phyloP scores from a whole-genome alignment of 2,797 vertebrate genomes.

The Rhodeus uyekii region DNA sequence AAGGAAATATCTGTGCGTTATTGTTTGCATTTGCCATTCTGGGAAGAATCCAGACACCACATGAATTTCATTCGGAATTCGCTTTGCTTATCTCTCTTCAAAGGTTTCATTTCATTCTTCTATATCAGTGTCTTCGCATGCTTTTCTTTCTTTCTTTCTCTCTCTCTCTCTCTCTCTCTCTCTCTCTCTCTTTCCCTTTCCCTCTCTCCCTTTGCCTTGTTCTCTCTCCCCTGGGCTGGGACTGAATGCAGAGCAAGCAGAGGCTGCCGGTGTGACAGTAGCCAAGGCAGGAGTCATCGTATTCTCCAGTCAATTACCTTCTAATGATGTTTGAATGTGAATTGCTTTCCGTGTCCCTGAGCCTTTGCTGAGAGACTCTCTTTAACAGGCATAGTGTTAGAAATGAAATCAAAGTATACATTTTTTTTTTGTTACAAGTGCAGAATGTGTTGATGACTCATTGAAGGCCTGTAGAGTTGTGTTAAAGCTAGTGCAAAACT shows the following conservation, averaged over 20 bases:
- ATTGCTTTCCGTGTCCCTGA: conserved; percentile 55
- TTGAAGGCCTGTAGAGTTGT: neutral
- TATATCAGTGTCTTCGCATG: conserved; percentile 38
- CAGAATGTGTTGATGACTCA: conserved; percentile 1
- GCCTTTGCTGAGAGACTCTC: conserved; percentile 26
- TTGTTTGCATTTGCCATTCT: conserved; percentile 17
- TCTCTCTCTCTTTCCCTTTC: conserved; percentile 2
- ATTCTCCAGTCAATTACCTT: conserved; percentile 69
- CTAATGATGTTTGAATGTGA: conserved; percentile 70
- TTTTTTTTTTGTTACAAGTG: conserved; percentile 40
- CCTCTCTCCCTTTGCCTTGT: neutral
- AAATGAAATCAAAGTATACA: conserved; percentile 26
- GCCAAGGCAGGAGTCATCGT: conserved; percentile 52
- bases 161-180: too few species aligned
- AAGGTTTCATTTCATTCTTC: conserved; percentile 33
- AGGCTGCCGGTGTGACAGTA: conserved; percentile 60
- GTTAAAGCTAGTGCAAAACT: neutral
- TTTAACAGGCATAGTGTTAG: conserved; percentile 8
- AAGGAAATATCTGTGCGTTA: conserved; percentile 56
- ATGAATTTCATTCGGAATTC: conserved; percentile 55
- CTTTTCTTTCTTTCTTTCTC: neutral
- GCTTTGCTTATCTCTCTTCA: conserved; percentile 36
- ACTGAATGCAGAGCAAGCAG: conserved; percentile 63
- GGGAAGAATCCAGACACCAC: conserved; percentile 10
- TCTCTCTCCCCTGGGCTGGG: conserved; percentile 45